Evolutionary conservation across 2,797 vertebrate genomes (phyloP).

Genomic region (Lates japonicus): DNA sequence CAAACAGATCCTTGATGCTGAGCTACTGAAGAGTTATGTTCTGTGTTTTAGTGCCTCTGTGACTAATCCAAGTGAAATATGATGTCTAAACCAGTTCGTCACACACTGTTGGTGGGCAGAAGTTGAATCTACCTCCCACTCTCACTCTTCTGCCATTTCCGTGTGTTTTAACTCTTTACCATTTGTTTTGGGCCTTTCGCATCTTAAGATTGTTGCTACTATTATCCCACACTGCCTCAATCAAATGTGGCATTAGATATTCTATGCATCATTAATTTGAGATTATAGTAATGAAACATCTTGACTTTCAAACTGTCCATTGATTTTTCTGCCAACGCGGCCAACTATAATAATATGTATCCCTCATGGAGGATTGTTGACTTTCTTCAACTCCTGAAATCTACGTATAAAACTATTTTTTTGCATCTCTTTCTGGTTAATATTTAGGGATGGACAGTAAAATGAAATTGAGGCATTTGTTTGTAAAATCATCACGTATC

Average conservation of each 20-base stretch:
- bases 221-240: no score
- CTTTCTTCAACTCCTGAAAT: no score
- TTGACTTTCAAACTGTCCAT: background rate
- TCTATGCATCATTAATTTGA: no score
- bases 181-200: background rate
- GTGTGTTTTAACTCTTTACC: no score
- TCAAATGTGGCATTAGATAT: no score
- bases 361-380: no score
- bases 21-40: background rate
- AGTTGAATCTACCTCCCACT: background rate
- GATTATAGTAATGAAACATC: background rate
- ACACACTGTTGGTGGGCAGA: background rate
- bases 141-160: background rate
- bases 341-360: background rate
- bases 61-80: slow-evolving; percentile 27
- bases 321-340: no score
- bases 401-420: background rate
- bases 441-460: no score
- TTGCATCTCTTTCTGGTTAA: background rate
- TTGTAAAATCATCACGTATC: background rate
- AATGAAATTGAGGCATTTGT: no score
- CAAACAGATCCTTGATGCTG: background rate
- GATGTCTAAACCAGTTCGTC: background rate
- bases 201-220: background rate
- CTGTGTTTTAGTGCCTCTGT: slow-evolving; percentile 64